Conservation (phyloP, 2,888 invertebrate species). For the Campaea margaritaria region DNA sequence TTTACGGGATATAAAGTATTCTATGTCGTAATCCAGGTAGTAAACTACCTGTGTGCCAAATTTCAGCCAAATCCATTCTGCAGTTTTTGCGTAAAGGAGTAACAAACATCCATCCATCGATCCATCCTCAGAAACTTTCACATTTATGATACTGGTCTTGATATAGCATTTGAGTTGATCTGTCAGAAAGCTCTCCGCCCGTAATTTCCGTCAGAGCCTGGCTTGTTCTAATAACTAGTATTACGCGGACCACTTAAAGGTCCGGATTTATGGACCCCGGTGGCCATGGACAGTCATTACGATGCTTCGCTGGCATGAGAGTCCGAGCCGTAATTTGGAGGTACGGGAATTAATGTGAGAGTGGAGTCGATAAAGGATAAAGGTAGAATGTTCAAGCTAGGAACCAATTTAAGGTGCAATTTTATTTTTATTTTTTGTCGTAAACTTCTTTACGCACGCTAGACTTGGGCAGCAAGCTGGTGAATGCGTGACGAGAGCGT, state of each 20-base stretch:
- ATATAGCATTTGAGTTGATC: slow-evolving; percentile 5
- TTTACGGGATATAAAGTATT: no score
- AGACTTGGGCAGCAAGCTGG: no score
- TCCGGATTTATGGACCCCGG: slow-evolving; percentile 28
- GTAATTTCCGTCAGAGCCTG: slow-evolving; percentile 51
- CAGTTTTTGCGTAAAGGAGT: no score
- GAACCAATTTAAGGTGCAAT: background rate
- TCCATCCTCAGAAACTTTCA: no score
- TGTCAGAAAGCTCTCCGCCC: slow-evolving; percentile 43
- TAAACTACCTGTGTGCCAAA: no score
- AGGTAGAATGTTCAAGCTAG: slow-evolving; percentile 7
- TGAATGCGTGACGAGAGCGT: no score
- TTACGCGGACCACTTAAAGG: slow-evolving; percentile 52
- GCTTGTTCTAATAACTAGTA: slow-evolving; percentile 53
- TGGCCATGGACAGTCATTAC: slow-evolving; percentile 46
- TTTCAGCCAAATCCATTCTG: no score
- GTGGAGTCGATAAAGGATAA: background rate
- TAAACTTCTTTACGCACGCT: no score
- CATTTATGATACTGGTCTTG: background rate
- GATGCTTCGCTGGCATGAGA: slow-evolving; percentile 55
- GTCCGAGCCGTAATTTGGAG: slow-evolving; percentile 54
- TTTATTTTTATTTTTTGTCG: background rate
- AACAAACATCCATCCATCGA: no score
- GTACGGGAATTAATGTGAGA: slow-evolving; percentile 35
- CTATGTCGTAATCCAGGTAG: no score